Percentiles rank a stretch among this genome's conserved stretches.
These are phyloP conservation scores for Atherinosoma microstoma DNA, from an alignment of 2,797 vertebrate genomes.

Conservation along the genomic window DNA sequence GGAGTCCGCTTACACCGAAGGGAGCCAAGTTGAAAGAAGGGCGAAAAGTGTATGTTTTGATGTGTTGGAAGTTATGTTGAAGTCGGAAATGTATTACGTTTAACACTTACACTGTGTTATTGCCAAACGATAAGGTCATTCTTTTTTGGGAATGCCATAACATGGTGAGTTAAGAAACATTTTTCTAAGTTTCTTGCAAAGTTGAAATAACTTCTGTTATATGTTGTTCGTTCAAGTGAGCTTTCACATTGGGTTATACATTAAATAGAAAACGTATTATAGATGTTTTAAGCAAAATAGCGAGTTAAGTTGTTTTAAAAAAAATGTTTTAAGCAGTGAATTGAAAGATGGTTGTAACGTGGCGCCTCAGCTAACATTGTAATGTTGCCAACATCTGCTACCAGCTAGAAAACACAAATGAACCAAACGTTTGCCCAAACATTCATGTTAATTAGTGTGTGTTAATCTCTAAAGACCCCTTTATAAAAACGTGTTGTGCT, in stretches of 20 bases:
- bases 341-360: slow-evolving; percentile 68
- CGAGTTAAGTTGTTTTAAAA: background rate
- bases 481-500: too few relatives aligned
- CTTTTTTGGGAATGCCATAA: slow-evolving; percentile 13
- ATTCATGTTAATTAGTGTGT: background rate
- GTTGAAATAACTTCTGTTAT: slow-evolving; percentile 32
- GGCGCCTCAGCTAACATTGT: slow-evolving; percentile 62
- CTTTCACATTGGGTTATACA: background rate
- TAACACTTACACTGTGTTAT: slow-evolving; percentile 4
- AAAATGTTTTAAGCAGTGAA: background rate
- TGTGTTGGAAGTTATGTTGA: slow-evolving; percentile 24
- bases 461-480: rapidly evolving
- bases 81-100: slow-evolving; percentile 20
- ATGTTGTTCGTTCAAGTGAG: background rate
- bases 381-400: slow-evolving; percentile 50
- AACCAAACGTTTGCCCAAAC: background rate
- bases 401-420: slow-evolving; percentile 1
- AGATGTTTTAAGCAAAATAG: background rate
- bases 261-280: background rate
- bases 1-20: slow-evolving; percentile 66
- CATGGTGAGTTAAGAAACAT: slow-evolving; percentile 70
- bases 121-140: slow-evolving; percentile 10
- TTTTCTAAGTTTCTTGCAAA: slow-evolving; percentile 56
- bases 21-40: slow-evolving; percentile 56
- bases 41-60: slow-evolving; percentile 46